Conservation (phyloP, 2,888 invertebrate species). For the Andrena dorsata region DNA sequence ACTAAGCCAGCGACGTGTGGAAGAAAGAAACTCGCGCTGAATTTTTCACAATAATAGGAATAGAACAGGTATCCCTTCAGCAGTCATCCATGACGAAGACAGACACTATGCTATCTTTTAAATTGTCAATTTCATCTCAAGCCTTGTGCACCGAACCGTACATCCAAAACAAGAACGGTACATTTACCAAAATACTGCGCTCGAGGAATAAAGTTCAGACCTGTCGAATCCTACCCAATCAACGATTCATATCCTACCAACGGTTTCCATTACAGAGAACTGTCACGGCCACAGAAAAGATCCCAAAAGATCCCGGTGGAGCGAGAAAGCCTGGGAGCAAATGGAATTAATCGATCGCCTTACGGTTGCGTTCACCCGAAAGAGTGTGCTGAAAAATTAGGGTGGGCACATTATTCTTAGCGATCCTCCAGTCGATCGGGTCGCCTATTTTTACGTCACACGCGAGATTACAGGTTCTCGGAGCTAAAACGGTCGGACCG, state of each 20-base stretch:
- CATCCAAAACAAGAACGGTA: conserved; percentile 3
- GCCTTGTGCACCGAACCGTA: not conserved
- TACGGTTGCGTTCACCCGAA: not conserved
- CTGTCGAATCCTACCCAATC: not conserved
- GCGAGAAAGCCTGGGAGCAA: not conserved
- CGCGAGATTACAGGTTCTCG: not conserved
- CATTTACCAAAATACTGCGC: no score
- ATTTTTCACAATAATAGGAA: not conserved
- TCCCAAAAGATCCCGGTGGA: not conserved
- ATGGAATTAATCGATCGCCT: conserved; percentile 27
- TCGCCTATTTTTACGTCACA: conserved; percentile 38
- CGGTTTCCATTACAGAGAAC: not conserved
- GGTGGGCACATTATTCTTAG: conserved; percentile 41
- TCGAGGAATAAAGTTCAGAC: not conserved
- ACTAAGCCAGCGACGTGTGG: no score
- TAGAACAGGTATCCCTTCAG: not conserved
- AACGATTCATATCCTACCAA: not conserved
- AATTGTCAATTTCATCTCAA: conserved; percentile 6
- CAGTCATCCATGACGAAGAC: conserved; percentile 13
- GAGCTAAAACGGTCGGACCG: not conserved
- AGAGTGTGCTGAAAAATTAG: conserved; percentile 21
- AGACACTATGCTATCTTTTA: not conserved
- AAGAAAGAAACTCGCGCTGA: not conserved
- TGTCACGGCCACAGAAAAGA: not conserved
- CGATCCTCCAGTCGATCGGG: not conserved